A percentile compares a stretch with the other conserved stretches of the same genome.
phyloP scores from a whole-genome alignment of 2,888 invertebrate species.

The Lissocephala sabroskyi region DNA sequence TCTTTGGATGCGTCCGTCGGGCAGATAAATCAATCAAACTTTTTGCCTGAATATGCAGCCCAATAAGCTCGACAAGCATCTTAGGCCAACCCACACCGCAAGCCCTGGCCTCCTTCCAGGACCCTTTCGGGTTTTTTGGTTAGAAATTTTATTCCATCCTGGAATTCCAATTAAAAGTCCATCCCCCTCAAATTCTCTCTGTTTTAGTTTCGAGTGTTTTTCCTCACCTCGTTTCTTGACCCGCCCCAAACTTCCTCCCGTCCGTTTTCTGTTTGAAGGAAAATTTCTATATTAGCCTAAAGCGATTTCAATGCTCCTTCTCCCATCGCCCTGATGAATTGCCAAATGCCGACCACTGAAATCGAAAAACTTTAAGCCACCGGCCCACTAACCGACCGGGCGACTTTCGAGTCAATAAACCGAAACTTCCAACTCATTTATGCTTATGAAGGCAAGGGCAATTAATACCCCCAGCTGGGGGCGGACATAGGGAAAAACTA shows the following conservation, averaged over 20 bases:
- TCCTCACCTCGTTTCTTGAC: too few relatives aligned
- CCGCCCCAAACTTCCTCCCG: too few relatives aligned
- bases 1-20: constrained; percentile 12
- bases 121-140: neutral
- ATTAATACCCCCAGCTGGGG: too few relatives aligned
- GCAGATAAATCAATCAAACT: constrained; percentile 59
- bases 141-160: constrained; percentile 14
- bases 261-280: too few relatives aligned
- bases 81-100: neutral
- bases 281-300: constrained; percentile 50
- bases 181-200: constrained; percentile 7
- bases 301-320: too few relatives aligned
- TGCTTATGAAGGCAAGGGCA: too few relatives aligned
- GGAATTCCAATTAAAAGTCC: constrained; percentile 58
- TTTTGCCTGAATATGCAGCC: constrained; percentile 3
- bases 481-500: too few relatives aligned
- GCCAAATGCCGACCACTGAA: constrained; percentile 29
- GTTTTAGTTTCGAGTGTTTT: constrained; percentile 17
- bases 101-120: too few relatives aligned
- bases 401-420: too few relatives aligned
- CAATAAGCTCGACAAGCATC: constrained; percentile 1
- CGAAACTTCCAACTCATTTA: too few relatives aligned
- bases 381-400: neutral
- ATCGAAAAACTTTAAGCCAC: constrained; percentile 54
- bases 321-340: constrained; percentile 5